Conservation (phyloP, 2,888 invertebrate species). For the Melinopterus prodromus region DNA sequence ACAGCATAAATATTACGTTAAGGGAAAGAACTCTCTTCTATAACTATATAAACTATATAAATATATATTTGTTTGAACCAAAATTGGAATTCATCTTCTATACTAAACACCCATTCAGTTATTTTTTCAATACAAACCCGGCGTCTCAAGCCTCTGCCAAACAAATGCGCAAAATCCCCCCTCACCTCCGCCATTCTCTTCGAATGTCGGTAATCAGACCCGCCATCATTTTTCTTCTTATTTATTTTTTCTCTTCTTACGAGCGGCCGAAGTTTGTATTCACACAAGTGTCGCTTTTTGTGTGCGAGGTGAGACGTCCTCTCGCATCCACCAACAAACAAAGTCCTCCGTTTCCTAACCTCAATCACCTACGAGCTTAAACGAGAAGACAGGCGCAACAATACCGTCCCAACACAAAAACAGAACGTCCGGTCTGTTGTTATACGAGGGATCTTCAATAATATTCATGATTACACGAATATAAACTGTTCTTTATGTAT, state of each 20-base stretch:
- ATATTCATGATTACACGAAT: not conserved
- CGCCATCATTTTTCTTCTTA: not conserved
- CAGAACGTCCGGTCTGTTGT: not conserved
- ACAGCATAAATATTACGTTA: too few species aligned
- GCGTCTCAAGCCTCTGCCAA: too few species aligned
- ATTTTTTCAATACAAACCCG: too few species aligned
- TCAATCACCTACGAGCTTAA: conserved; percentile 34
- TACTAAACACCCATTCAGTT: too few species aligned
- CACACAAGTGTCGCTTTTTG: not conserved
- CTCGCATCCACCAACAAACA: conserved; percentile 29
- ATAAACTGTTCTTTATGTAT: too few species aligned
- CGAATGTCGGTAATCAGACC: too few species aligned
- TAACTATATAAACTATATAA: too few species aligned
- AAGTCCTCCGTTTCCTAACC: conserved; percentile 36
- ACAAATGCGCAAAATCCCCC: too few species aligned
- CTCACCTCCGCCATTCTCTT: too few species aligned
- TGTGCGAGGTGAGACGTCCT: not conserved
- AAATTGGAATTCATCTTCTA: too few species aligned
- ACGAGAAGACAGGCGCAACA: not conserved
- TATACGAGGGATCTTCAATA: not conserved
- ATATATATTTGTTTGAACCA: too few species aligned
- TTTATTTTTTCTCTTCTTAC: not conserved
- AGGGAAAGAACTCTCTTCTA: too few species aligned
- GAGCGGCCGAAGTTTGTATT: not conserved
- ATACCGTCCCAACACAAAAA: not conserved